These are phyloP conservation scores for Drosophila aff. DNA, from an alignment of 1,140 invertebrate species.

Conservation along the genomic window DNA sequence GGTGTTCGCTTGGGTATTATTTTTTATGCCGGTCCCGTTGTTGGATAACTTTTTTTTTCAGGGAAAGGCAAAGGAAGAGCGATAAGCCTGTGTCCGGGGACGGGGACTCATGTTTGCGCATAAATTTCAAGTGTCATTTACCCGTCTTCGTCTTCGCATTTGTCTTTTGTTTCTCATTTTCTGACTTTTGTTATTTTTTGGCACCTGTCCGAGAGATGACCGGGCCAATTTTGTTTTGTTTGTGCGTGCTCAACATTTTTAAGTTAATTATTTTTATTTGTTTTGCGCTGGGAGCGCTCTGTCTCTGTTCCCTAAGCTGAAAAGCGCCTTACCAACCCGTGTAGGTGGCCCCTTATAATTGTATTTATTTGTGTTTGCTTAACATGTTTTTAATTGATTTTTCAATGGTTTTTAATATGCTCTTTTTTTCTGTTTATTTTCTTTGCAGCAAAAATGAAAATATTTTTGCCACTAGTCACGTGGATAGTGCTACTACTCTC, in stretches of 20 bases:
- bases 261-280: constrained; percentile 79
- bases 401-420: constrained; percentile 59
- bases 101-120: constrained; percentile 69
- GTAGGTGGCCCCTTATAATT: constrained; percentile 37
- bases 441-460: constrained; percentile 90
- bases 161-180: constrained; percentile 45
- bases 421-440: constrained; percentile 55
- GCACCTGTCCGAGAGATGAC: constrained; percentile 73
- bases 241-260: constrained; percentile 70
- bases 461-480: constrained; percentile 90
- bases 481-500: constrained; percentile 88
- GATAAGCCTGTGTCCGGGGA: constrained; percentile 52
- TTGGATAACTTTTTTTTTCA: constrained; percentile 33
- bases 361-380: constrained; percentile 44
- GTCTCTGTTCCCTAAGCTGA: constrained; percentile 48
- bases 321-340: constrained; percentile 62
- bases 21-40: constrained; percentile 79
- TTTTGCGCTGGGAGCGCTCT: constrained; percentile 17
- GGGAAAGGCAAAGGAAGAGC: constrained; percentile 45
- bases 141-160: constrained; percentile 71
- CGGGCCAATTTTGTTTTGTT: constrained; percentile 68
- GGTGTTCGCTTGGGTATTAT: constrained; percentile 39
- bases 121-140: constrained; percentile 84
- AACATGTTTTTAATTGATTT: constrained; percentile 61
- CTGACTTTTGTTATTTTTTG: constrained; percentile 60